phyloP scores from a whole-genome alignment of 2,888 invertebrate genomes.

The Epinotia ramella region DNA sequence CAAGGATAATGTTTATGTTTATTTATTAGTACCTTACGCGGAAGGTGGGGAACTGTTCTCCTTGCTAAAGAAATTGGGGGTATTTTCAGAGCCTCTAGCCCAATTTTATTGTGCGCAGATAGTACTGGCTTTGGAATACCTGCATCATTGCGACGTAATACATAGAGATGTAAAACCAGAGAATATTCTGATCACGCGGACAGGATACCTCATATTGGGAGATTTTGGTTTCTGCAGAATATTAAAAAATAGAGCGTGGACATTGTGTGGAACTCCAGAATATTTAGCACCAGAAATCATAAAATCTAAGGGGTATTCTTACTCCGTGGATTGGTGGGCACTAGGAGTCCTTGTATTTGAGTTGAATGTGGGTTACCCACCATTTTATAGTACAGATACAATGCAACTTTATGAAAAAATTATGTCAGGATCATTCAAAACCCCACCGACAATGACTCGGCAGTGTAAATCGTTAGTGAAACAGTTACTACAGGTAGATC shows the following conservation, averaged over 20 bases:
- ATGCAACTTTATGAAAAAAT: constrained; percentile 97
- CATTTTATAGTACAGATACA: constrained; percentile 94
- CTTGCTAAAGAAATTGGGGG: constrained; percentile 85
- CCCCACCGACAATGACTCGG: constrained; percentile 91
- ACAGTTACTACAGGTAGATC: constrained; percentile 88
- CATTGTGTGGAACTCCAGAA: constrained; percentile 97
- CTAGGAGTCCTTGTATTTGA: constrained; percentile 94
- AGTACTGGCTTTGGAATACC: constrained; percentile 94
- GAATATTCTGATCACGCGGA: constrained; percentile 90
- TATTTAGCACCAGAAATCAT: constrained; percentile 97
- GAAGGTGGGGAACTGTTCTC: constrained; percentile 94
- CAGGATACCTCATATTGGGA: constrained; percentile 92
- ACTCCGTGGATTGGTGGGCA: constrained; percentile 98
- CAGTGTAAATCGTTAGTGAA: constrained; percentile 92
- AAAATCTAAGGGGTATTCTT: constrained; percentile 94
- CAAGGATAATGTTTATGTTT: constrained; percentile 93
- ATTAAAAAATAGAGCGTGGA: constrained; percentile 91
- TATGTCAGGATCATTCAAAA: constrained; percentile 93
- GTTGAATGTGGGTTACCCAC: constrained; percentile 95
- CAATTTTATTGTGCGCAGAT: constrained; percentile 96
- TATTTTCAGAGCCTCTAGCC: constrained; percentile 89
- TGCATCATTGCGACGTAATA: constrained; percentile 93
- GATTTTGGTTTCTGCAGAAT: constrained; percentile 97
- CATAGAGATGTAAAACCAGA: constrained; percentile 97
- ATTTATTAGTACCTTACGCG: constrained; percentile 92